Evolutionary conservation across 2,888 invertebrate genomes (phyloP).

Genomic region (Drosophila mulleri): DNA sequence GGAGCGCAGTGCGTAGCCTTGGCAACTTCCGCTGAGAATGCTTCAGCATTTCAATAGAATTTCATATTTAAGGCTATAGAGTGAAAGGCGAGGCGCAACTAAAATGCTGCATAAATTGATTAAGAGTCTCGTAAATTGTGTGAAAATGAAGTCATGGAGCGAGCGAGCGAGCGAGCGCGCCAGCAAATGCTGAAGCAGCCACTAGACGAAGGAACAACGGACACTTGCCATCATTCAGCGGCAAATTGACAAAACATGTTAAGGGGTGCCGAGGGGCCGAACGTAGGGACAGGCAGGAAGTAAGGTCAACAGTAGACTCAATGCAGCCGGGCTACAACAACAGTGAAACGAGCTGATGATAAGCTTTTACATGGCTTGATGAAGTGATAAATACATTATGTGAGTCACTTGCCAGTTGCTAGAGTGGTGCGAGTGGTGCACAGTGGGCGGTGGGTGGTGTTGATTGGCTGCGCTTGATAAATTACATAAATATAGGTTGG

Average conservation of each 20-base stretch:
- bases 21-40: not conserved
- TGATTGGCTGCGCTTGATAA: constrained; percentile 60
- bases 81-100: constrained; percentile 3
- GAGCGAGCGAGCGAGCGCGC: not conserved
- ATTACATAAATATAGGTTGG: constrained; percentile 30
- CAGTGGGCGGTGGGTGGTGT: constrained; percentile 18
- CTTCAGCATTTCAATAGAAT: constrained; percentile 23
- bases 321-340: constrained; percentile 34
- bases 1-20: too few relatives aligned
- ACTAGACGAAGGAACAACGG: constrained; percentile 22
- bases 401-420: constrained; percentile 32
- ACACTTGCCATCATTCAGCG: constrained; percentile 67
- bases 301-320: constrained; percentile 64
- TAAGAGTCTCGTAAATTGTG: constrained; percentile 45
- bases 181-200: constrained; percentile 16
- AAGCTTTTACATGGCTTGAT: constrained; percentile 69
- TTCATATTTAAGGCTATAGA: constrained; percentile 8
- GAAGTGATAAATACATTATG: constrained; percentile 80
- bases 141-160: constrained; percentile 22
- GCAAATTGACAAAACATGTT: constrained; percentile 70
- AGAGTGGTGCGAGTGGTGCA: not conserved
- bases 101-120: constrained; percentile 43
- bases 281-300: not conserved
- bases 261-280: not conserved
- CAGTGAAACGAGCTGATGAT: constrained; percentile 30